phyloP scores from a whole-genome alignment of 2,113 vertebrate genomes.

The Tenrec ecaudatus region DNA sequence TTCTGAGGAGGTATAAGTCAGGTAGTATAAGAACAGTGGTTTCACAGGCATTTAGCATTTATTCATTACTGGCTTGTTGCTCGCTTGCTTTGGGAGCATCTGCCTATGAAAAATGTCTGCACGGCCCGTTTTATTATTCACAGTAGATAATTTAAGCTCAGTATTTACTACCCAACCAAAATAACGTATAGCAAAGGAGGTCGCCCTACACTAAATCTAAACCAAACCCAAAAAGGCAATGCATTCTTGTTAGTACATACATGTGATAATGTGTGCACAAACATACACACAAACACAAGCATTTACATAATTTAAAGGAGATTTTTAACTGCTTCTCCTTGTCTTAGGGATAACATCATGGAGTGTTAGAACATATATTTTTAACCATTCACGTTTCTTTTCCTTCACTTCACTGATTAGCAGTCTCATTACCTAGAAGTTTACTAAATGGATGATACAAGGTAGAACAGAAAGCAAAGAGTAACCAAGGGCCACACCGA shows the following conservation, averaged over 20 bases:
- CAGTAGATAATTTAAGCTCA: too few relatives aligned
- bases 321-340: not conserved
- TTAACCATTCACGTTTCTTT: not conserved
- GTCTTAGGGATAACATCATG: not conserved
- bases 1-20: too few relatives aligned
- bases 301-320: not conserved
- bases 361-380: not conserved
- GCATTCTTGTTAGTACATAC: not conserved
- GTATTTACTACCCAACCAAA: too few relatives aligned
- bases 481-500: not conserved
- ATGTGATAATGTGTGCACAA: not conserved
- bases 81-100: too few relatives aligned
- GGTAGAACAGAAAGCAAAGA: not conserved
- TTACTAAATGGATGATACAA: not conserved
- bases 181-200: not conserved
- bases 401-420: not conserved
- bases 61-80: too few relatives aligned
- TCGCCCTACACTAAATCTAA: not conserved
- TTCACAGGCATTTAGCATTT: too few relatives aligned
- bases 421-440: not conserved
- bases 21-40: too few relatives aligned
- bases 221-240: not conserved
- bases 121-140: too few relatives aligned
- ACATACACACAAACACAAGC: not conserved
- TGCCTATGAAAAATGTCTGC: too few relatives aligned